Base-by-base conservation (phyloP, 2,113 vertebrate species). In the Apteryx mantelli region DNA sequence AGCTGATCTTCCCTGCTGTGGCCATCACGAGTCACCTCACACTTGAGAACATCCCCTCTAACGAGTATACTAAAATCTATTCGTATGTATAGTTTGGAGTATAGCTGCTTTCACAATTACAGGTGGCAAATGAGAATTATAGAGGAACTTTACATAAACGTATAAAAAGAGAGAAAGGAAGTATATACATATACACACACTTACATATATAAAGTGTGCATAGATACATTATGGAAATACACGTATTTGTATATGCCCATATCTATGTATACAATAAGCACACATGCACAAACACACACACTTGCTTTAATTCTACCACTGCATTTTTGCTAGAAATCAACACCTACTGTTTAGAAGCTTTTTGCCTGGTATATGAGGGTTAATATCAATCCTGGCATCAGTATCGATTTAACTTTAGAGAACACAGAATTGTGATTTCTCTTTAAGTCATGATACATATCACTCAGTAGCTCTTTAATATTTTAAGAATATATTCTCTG, bases 201-300 rank as follows among this genome's bases (percentile, higher is more conserved):
- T 63, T 24, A 73, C 3, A 1, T 4, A 0, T 7, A 22, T 42
- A 9, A 3, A 9, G 10, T 4, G 5, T 58, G 13, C 17, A 5
- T 26, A 60, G 30, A 34, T 34, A 34, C 9, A 34, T 34, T 60
- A 13, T 46, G 32, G 26, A 16, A 9, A 42, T 4, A 25, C 1
- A 60, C 21, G 16, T 21, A 50, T 19, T 25, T 30, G 4, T n/a
- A 8, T 14, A 13, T 28, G 3, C 30, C 28, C 32, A 60, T 18
- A 60, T 38, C 34, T 28, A 13, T 11, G 8, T 24, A 9, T 5
- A 12, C 14, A 81, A 53, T 7, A 90, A 64, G 1, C 3, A 70
- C 1, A 40, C 3, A 25, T 38, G 21, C 53, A 34, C 56, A 48
- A 48, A 32, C 25, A 65, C 7, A 50, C 34, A 34, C 4, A 34